These are phyloP conservation scores for Heterodera carotae DNA, from an alignment of 1,140 invertebrate species.

Conservation along the genomic window DNA sequence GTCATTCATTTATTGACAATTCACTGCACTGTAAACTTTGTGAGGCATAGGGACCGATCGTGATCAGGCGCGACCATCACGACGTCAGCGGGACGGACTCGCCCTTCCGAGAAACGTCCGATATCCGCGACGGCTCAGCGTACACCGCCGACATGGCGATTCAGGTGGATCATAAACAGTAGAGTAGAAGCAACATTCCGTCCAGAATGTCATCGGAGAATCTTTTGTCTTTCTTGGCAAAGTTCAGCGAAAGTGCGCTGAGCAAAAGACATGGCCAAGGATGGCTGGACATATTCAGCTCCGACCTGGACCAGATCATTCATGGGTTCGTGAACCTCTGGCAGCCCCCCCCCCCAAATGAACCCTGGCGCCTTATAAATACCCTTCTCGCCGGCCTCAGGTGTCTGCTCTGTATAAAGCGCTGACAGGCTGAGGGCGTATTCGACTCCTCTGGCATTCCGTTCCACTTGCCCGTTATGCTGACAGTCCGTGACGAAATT, in stretches of 20 bases:
- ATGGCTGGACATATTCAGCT: too few relatives aligned
- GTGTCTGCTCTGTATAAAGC: background rate
- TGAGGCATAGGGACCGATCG: slow-evolving; percentile 69
- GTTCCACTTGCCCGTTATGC: slow-evolving; percentile 92
- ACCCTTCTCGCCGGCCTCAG: background rate
- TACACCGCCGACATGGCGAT: slow-evolving; percentile 38
- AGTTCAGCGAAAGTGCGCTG: too few relatives aligned
- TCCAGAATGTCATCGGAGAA: slow-evolving; percentile 75
- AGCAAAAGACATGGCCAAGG: too few relatives aligned
- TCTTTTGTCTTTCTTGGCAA: too few relatives aligned
- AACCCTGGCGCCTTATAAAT: too few relatives aligned
- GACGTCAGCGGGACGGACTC: slow-evolving; percentile 76
- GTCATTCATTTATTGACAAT: slow-evolving; percentile 56
- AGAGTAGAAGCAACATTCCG: slow-evolving; percentile 67
- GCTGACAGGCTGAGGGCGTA: slow-evolving; percentile 6
- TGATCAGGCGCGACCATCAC: slow-evolving; percentile 75
- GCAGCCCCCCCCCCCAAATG: too few relatives aligned
- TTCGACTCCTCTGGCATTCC: slow-evolving; percentile 80
- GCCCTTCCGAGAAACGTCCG: slow-evolving; percentile 74
- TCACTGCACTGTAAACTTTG: background rate
- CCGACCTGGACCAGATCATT: too few relatives aligned
- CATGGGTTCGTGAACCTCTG: too few relatives aligned
- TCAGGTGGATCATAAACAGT: slow-evolving; percentile 4
- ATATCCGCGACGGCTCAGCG: slow-evolving; percentile 73
- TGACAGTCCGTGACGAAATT: slow-evolving; percentile 79